These are phyloP conservation scores for Bellardia pandia DNA, from an alignment of 2,888 invertebrate genomes.

Conservation along the genomic window DNA sequence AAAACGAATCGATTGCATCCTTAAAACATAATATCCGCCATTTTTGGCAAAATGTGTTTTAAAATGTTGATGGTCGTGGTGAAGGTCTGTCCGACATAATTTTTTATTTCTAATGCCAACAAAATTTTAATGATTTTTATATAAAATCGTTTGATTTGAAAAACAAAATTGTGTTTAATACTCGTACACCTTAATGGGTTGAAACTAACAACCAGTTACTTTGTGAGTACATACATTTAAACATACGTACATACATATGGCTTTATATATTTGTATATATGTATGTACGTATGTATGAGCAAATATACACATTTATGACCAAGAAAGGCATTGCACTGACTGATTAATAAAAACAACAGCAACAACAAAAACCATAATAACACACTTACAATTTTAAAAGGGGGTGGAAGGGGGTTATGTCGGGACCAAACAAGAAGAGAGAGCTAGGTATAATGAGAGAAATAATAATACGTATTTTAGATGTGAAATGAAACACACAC, in stretches of 20 bases:
- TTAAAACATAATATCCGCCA: too few species aligned
- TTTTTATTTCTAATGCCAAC: too few species aligned
- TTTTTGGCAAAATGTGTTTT: too few species aligned
- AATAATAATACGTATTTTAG: background rate
- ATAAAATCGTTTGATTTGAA: too few species aligned
- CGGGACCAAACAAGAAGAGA: constrained; percentile 1
- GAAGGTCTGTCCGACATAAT: too few species aligned
- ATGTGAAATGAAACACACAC: constrained; percentile 5
- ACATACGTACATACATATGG: constrained; percentile 4
- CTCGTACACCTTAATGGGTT: constrained; percentile 29
- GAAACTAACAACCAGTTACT: constrained; percentile 57
- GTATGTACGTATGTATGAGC: constrained; percentile 4
- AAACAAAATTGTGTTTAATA: background rate
- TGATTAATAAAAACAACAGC: constrained; percentile 49
- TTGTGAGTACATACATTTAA: constrained; percentile 37
- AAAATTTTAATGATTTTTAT: too few species aligned
- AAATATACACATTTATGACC: constrained; percentile 36
- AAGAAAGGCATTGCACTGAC: constrained; percentile 70
- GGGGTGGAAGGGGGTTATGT: constrained; percentile 2
- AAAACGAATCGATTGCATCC: too few species aligned
- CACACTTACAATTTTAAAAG: background rate
- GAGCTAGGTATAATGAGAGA: constrained; percentile 6
- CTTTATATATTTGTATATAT: background rate
- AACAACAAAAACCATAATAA: constrained; percentile 13
- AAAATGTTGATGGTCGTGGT: too few species aligned